Evolutionary conservation across 2,113 vertebrate species (phyloP).

Genomic region (Actenoides hombroni): DNA sequence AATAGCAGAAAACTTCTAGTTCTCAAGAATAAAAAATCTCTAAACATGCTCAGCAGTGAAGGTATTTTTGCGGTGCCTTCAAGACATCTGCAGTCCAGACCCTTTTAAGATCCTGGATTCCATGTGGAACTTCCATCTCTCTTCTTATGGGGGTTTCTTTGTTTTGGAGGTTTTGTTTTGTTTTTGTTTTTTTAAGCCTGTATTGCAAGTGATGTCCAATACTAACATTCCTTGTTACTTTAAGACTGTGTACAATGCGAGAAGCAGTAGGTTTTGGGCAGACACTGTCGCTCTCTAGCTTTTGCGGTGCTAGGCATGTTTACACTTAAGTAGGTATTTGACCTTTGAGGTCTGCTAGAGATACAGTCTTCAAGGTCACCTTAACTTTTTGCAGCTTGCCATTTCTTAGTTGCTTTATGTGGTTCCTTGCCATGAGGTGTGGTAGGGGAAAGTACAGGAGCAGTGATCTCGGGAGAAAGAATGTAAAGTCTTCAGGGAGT

Average conservation of each 20-base stretch:
- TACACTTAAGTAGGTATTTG: background rate
- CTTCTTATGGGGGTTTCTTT: background rate
- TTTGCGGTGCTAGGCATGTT: background rate
- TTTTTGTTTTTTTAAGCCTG: background rate
- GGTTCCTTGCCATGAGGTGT: background rate
- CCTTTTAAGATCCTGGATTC: background rate
- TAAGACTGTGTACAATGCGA: background rate
- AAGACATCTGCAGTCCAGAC: background rate
- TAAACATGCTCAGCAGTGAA: background rate
- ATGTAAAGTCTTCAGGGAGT: background rate
- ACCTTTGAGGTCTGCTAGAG: background rate
- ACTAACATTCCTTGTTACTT: background rate
- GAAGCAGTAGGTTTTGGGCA: background rate
- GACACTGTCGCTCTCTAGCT: background rate
- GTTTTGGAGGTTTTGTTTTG: background rate
- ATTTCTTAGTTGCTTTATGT: background rate
- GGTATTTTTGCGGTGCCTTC: background rate
- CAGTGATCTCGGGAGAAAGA: background rate
- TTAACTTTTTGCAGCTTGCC: background rate
- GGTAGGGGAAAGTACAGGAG: background rate
- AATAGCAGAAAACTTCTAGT: background rate
- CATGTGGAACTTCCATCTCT: background rate
- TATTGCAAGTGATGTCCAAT: background rate
- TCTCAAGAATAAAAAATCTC: background rate
- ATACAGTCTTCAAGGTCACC: background rate